Base-by-base conservation (phyloP, 2,113 vertebrate species). In the Mesoclemmys tuberculata region DNA sequence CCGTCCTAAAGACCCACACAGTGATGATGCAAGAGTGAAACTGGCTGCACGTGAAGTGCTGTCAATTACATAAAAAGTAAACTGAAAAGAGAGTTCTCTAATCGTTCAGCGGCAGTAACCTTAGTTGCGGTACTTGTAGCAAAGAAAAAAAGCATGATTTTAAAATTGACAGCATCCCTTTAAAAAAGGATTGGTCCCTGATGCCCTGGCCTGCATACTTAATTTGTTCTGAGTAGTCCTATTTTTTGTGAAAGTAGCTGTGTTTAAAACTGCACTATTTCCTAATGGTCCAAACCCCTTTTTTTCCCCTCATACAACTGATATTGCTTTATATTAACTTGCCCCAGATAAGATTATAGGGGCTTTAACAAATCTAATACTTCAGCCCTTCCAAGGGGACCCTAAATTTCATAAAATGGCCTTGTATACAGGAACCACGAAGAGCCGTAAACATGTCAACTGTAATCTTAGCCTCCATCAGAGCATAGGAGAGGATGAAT, bases 191-290 rank as follows among this genome's bases (percentile, higher is more conserved):
- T 21, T 51, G 29, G 77, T 80, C 58, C 81, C 27, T 49, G 6
- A 84, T 0, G 0, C 31, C 14, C 61, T 87, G n/a, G 83, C 58
- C 54, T 6, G 26, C 85, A 51, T 0, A 2, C 1, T 3, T 2
- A 0, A 18, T 90, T 92, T 78, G 75, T 4, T 26, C 56, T 10
- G 56, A 58, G 11, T 8, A 21, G 11, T 80, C 54, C 31, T 12
- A 85, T 79, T 29, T 58, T 29, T 58, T 58, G 29, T 27, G 71
- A 56, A 88, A 85, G 35, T 41, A 90, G 51, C 5, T 61, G 14
- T 10, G 26, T 46, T 61, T 38, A 71, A 41, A 92, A 88, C 87
- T 84, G 22, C 38, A 54, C 55, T 81, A 2, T 54, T 11, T 85
- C 61, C 83, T 52, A 92, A 46, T 77, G 74, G 26, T 77, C 22